Conservation (phyloP, 2,113 vertebrate genomes). For the Tragelaphus scriptus region DNA sequence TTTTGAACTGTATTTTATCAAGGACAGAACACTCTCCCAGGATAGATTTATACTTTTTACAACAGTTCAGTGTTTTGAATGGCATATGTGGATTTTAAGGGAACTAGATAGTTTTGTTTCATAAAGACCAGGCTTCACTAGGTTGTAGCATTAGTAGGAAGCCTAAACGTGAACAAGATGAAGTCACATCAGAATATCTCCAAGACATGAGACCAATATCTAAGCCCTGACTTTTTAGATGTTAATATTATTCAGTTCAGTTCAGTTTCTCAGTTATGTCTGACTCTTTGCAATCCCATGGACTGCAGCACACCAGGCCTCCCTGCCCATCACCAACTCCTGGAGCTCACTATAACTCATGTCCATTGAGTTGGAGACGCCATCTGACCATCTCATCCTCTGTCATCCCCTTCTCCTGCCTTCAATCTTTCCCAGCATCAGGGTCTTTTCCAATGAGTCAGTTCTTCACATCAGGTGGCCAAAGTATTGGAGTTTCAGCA, state of each 20-base stretch:
- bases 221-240: background rate
- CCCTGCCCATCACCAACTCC: background rate
- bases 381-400: background rate
- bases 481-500: background rate
- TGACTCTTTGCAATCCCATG: background rate
- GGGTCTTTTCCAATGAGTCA: background rate
- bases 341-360: background rate
- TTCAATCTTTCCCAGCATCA: background rate
- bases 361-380: accelerated
- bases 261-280: background rate
- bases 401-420: background rate
- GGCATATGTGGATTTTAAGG: accelerated
- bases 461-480: background rate
- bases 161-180: background rate
- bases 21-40: background rate
- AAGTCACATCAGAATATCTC: background rate
- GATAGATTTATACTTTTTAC: background rate
- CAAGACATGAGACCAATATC: background rate
- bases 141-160: background rate
- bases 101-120: background rate
- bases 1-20: background rate
- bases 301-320: background rate
- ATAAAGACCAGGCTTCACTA: background rate
- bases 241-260: background rate
- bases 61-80: background rate